Evolutionary conservation across 2,113 vertebrate species (phyloP).

Genomic region (Silurus glanis): DNA sequence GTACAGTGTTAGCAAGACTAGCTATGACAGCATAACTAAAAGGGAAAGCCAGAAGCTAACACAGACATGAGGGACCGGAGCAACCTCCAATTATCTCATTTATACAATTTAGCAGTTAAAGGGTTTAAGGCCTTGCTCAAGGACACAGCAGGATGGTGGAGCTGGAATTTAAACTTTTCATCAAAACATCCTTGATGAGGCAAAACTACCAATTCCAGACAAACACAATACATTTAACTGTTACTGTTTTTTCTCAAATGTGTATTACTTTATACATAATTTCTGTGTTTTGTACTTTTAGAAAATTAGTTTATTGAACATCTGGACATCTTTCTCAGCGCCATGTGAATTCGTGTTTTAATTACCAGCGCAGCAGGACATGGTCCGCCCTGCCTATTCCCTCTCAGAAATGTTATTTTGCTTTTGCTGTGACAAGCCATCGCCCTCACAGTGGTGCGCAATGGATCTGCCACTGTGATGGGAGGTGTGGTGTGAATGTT

Average conservation of each 20-base stretch:
- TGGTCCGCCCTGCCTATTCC: neutral
- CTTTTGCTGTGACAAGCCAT: neutral
- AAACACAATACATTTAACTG: neutral
- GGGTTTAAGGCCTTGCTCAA: too few relatives aligned
- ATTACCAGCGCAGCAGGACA: conserved; percentile 5
- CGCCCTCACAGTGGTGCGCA: neutral
- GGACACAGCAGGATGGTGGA: too few relatives aligned
- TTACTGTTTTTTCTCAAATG: neutral
- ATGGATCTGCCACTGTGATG: neutral
- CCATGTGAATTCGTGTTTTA: neutral
- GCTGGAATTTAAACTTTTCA: too few relatives aligned
- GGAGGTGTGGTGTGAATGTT: neutral
- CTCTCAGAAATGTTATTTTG: conserved; percentile 2
- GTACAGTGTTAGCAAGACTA: too few relatives aligned
- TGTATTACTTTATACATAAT: neutral
- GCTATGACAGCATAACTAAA: too few relatives aligned
- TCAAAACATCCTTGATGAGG: too few relatives aligned
- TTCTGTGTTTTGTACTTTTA: neutral
- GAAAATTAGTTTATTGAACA: neutral
- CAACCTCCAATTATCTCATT: too few relatives aligned
- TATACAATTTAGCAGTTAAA: too few relatives aligned
- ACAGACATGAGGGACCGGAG: too few relatives aligned
- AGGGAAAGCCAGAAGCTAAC: too few relatives aligned
- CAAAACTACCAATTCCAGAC: too few relatives aligned
- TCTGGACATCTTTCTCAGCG: neutral